Conservation (phyloP, 2,888 invertebrate genomes). For the Cartodere bifasciata region DNA sequence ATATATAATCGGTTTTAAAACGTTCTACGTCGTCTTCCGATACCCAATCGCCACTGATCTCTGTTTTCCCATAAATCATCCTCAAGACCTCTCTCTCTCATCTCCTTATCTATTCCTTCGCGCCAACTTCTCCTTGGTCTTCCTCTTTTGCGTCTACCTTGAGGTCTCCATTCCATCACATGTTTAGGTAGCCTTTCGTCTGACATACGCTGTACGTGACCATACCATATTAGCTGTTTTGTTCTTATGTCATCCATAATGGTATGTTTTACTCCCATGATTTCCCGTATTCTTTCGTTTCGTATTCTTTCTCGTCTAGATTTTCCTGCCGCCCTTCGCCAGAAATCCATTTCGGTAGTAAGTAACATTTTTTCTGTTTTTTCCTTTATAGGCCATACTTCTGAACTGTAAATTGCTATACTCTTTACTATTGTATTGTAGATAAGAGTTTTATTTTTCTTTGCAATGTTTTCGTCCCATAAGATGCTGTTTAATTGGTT, state of each 20-base stretch:
- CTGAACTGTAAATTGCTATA: constrained; percentile 6
- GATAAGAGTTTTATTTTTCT: constrained; percentile 4
- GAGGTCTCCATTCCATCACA: constrained; percentile 8
- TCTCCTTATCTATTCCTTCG: constrained; percentile 10
- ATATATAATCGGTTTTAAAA: constrained; percentile 9
- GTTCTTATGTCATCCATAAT: constrained; percentile 8
- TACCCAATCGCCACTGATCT: constrained; percentile 10
- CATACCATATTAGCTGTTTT: constrained; percentile 9
- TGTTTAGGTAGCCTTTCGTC: constrained; percentile 9
- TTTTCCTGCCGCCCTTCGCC: constrained; percentile 9
- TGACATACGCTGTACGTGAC: constrained; percentile 10
- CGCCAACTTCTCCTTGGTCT: constrained; percentile 11
- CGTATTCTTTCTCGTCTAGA: constrained; percentile 9
- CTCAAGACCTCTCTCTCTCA: constrained; percentile 10
- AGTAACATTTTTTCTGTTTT: constrained; percentile 1
- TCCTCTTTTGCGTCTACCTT: constrained; percentile 9
- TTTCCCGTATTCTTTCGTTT: constrained; percentile 11
- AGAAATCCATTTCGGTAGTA: constrained; percentile 11
- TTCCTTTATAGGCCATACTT: constrained; percentile 8
- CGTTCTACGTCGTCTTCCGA: constrained; percentile 11
- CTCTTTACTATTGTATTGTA: constrained; percentile 6
- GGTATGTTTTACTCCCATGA: constrained; percentile 9
- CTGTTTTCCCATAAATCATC: constrained; percentile 7
- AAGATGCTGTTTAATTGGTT: constrained; percentile 1
- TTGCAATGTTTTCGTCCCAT: neutral